Percentiles rank a stretch among this genome's conserved stretches.
phyloP scores from a whole-genome alignment of 2,888 invertebrate genomes.

The Lasioglossum oenotherae region DNA sequence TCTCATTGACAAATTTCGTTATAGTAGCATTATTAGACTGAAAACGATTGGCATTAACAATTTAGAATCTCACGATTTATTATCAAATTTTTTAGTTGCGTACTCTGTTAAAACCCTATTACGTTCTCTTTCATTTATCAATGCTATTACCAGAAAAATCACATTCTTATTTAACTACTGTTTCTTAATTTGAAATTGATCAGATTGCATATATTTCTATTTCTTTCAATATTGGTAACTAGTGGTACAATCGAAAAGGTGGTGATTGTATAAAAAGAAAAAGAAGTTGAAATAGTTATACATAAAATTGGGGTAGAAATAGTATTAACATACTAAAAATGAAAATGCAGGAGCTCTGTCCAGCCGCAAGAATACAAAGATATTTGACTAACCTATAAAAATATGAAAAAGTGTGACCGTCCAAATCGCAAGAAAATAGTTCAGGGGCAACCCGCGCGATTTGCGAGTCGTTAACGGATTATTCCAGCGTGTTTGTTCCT shows the following conservation, averaged over 20 bases:
- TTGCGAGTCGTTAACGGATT: constrained; percentile 53
- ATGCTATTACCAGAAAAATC: neutral
- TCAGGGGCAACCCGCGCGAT: neutral
- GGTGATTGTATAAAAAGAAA: neutral
- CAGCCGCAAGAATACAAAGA: neutral
- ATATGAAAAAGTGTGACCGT: neutral
- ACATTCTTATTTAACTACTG: too few species aligned
- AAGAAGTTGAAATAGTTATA: neutral
- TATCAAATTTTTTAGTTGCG: neutral
- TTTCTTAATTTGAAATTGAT: neutral
- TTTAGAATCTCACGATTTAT: neutral
- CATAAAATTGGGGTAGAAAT: neutral
- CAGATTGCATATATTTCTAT: neutral
- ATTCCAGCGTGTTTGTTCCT: constrained; percentile 30
- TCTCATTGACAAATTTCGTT: neutral
- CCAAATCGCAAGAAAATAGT: neutral
- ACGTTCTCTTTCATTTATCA: neutral
- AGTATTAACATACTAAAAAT: neutral
- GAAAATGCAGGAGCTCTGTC: too few species aligned
- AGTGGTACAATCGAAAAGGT: neutral
- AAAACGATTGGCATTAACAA: too few species aligned
- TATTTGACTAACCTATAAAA: neutral
- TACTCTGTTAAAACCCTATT: neutral
- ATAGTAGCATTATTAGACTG: neutral
- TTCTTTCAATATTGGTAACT: neutral